A percentile compares a stretch with the other conserved stretches of the same genome.
Evolutionary conservation across 2,888 invertebrate species (phyloP).

Genomic region (Opisthograptis luteolata): DNA sequence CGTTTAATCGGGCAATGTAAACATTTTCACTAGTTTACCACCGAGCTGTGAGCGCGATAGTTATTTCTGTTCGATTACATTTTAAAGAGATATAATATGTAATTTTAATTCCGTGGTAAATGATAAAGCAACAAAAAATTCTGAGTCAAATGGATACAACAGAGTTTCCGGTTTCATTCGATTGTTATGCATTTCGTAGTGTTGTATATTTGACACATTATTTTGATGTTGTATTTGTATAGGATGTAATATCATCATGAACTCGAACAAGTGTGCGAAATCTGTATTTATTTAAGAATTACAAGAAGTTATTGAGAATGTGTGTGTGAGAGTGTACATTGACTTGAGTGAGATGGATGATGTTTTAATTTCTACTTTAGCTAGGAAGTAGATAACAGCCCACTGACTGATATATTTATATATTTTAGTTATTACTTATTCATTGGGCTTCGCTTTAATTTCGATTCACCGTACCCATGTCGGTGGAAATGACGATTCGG

Average conservation of each 20-base stretch:
- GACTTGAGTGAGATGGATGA: slow-evolving; percentile 35
- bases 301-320: slow-evolving; percentile 30
- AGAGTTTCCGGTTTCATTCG: slow-evolving; percentile 50
- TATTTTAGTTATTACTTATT: slow-evolving; percentile 68
- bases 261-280: slow-evolving; percentile 74
- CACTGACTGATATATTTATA: slow-evolving; percentile 79
- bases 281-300: slow-evolving; percentile 46
- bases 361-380: slow-evolving; percentile 54
- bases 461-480: slow-evolving; percentile 18
- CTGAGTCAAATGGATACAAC: too few relatives aligned
- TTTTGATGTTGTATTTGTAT: slow-evolving; percentile 66
- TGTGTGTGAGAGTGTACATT: slow-evolving; percentile 31
- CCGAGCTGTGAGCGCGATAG: neutral
- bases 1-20: too few relatives aligned
- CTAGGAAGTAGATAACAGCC: slow-evolving; percentile 64
- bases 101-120: slow-evolving; percentile 33
- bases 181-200: slow-evolving; percentile 67
- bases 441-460: slow-evolving; percentile 56
- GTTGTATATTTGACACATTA: slow-evolving; percentile 54
- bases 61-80: neutral
- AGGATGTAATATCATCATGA: slow-evolving; percentile 71
- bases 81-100: slow-evolving; percentile 2
- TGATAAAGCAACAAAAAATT: too few relatives aligned
- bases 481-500: slow-evolving; percentile 11
- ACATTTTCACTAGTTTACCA: too few relatives aligned